These are phyloP conservation scores for Alca torda DNA, from an alignment of 2,797 vertebrate species.

Conservation along the genomic window DNA sequence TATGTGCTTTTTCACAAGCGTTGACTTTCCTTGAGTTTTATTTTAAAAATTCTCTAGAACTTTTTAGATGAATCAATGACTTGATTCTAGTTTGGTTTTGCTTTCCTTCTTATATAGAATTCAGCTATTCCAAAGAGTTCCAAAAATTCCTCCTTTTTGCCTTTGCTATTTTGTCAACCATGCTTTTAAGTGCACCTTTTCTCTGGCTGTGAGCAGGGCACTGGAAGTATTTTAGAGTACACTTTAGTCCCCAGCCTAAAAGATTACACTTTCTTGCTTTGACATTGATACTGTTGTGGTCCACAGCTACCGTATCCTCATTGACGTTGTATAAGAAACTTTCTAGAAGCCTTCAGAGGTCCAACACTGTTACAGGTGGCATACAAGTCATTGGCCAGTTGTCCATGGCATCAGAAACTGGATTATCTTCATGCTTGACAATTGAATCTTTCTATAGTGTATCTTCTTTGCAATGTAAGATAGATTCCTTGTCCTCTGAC, in stretches of 20 bases:
- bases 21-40: background rate
- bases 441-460: background rate
- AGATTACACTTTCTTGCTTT: background rate
- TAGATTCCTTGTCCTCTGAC: background rate
- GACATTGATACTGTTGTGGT: background rate
- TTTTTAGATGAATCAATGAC: background rate
- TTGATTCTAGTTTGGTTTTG: background rate
- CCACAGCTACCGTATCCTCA: background rate
- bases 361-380: background rate
- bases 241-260: background rate
- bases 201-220: background rate
- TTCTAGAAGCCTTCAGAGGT: background rate
- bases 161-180: background rate
- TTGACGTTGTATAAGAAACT: background rate
- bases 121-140: background rate
- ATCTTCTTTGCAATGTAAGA: background rate
- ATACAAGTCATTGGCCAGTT: background rate
- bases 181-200: background rate
- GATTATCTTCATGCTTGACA: background rate
- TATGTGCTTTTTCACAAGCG: background rate
- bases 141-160: background rate
- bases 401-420: background rate
- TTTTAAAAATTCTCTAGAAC: background rate
- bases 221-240: background rate
- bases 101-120: background rate